phyloP scores from a whole-genome alignment of 2,888 invertebrate species.

The Mellilla xanthometata region DNA sequence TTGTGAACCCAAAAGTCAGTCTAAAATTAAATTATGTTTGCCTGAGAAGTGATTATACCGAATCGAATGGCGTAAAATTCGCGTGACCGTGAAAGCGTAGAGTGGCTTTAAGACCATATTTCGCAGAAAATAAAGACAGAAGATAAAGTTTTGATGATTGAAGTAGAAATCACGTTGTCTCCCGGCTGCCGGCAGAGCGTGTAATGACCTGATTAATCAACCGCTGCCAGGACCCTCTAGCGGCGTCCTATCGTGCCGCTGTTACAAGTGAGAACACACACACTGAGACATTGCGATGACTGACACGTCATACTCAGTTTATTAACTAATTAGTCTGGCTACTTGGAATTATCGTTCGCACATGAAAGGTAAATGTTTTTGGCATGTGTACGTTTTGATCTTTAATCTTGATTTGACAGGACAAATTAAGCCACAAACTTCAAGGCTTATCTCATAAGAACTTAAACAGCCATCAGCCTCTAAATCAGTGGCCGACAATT shows the following conservation, averaged over 20 bases:
- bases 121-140: too few species aligned
- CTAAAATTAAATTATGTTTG: neutral
- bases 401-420: neutral
- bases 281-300: too few species aligned
- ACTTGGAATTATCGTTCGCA: too few species aligned
- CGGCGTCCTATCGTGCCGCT: neutral
- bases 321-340: too few species aligned
- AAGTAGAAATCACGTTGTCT: neutral
- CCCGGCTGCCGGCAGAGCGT: neutral
- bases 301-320: too few species aligned
- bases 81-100: neutral
- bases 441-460: too few species aligned
- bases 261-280: neutral
- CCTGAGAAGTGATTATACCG: neutral
- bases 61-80: neutral
- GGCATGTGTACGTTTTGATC: neutral
- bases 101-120: too few species aligned
- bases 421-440: too few species aligned
- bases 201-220: slow-evolving; percentile 1
- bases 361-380: too few species aligned
- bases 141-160: too few species aligned
- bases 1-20: neutral
- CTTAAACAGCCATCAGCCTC: too few species aligned
- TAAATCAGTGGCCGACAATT: neutral
- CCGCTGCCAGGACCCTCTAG: neutral